phyloP scores from a whole-genome alignment of 35 echinoderm and acorn worm species.

The Acanthaster planci region DNA sequence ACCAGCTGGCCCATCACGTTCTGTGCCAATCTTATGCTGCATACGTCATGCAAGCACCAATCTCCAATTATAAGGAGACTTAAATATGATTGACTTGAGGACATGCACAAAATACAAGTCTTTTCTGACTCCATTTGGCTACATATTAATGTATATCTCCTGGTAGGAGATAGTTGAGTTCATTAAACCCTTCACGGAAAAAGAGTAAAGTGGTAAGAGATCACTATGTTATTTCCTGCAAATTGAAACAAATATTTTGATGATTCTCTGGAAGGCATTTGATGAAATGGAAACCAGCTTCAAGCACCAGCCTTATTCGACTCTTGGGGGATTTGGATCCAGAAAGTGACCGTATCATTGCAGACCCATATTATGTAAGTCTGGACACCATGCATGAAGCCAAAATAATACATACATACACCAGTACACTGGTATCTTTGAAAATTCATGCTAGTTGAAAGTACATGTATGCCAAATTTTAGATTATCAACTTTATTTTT shows the following conservation, averaged over 20 bases:
- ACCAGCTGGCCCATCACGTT: no score
- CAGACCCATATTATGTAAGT: slow-evolving; percentile 38
- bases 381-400: background rate
- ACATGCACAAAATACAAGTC: no score
- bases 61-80: no score
- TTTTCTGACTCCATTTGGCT: no score
- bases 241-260: background rate
- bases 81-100: no score
- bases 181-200: no score
- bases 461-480: background rate
- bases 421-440: background rate
- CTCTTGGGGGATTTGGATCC: slow-evolving; percentile 27
- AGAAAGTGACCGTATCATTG: slow-evolving; percentile 7
- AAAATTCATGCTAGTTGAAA: background rate
- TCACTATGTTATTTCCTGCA: background rate
- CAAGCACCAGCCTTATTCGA: background rate
- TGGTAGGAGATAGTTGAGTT: no score
- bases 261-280: background rate
- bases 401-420: background rate
- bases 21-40: no score
- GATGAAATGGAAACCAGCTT: background rate
- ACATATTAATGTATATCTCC: no score
- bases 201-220: background rate
- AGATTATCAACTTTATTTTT: background rate
- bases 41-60: no score